Evolutionary conservation across 92 coral and sea anemone genomes (phyloP), one percentile per base, ranked within the genome.

Genomic region (Diadumene lineata): DNA sequence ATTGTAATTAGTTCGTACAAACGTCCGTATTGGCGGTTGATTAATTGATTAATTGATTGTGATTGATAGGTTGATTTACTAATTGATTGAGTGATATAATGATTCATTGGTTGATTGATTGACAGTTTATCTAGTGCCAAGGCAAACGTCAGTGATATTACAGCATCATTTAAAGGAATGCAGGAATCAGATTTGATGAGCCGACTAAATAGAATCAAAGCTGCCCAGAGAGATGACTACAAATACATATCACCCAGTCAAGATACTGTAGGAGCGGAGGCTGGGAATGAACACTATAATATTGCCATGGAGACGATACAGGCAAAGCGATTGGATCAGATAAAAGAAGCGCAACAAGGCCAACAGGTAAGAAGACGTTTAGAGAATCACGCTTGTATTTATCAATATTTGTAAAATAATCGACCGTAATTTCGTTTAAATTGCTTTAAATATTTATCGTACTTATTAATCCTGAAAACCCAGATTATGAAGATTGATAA

Each of bases 141-240:
- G n/a, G n/a, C n/a, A n/a, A n/a, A n/a, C n/a, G n/a, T n/a, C n/a
- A n/a, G 31, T 1, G 22, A 28, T 10, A 28, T 13, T 31, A 15
- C 34, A 4, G 32, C 1, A n/a, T 34, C 81, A n/a, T 50, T 44
- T 26, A 46, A 65, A 50, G 81, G 64, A 11, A 78, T 72, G 50
- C 72, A 82, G 31, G 75, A 82, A 21, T 81, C 78, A n/a, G 87
- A 84, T 50, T 83, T 86, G 11, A 86, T 86, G 75, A 71, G 77
- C 43, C 75, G 90, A 77, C 72, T 86, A 64, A 86, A 86, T 43
- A 81, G 44, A 44, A 86, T 86, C 48, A 86, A 86, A 50, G 51
- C 76, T 46, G 80, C 84, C 0, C 90, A 86, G 48, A 80, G 60
- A 21, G 57, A 80, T 13, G 69, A 65, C 44, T 44, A 66, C 28